Evolutionary conservation across 2,888 invertebrate genomes (phyloP).

Genomic region (Blastobasis lacticolella): DNA sequence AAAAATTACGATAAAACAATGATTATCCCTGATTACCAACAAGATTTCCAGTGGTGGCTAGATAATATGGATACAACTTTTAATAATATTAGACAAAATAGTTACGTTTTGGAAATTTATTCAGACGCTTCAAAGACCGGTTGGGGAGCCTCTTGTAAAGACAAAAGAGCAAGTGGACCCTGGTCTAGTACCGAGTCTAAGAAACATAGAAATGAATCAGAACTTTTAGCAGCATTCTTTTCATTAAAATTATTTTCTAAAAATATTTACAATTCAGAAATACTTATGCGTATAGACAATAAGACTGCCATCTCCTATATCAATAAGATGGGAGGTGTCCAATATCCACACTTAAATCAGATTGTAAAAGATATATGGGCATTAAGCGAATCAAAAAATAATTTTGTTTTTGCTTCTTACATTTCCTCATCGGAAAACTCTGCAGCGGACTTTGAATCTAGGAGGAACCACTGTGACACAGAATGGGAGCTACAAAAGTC

Average conservation of each 20-base stretch:
- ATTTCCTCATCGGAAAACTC: conserved; percentile 14
- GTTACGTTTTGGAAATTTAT: conserved; percentile 7
- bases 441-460: conserved; percentile 16
- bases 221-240: conserved; percentile 11
- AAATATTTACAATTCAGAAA: conserved; percentile 3
- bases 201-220: conserved; percentile 11
- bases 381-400: conserved; percentile 15
- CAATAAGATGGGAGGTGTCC: conserved; percentile 12
- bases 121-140: conserved; percentile 13
- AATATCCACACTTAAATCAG: conserved; percentile 13
- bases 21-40: not conserved
- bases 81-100: not conserved
- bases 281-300: conserved; percentile 13
- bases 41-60: conserved; percentile 1
- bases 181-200: conserved; percentile 8
- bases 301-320: conserved; percentile 12
- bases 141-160: conserved; percentile 10
- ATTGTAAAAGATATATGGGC: conserved; percentile 14
- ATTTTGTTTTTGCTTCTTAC: conserved; percentile 17
- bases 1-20: conserved; percentile 4
- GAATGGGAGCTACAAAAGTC: conserved; percentile 9
- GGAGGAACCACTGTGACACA: conserved; percentile 6
- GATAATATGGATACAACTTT: not conserved
- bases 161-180: conserved; percentile 7
- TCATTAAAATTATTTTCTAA: conserved; percentile 10